Percentiles rank a stretch among this genome's conserved stretches.
Conservation (phyloP, 2,888 invertebrate species). For the Clunio marinus region DNA sequence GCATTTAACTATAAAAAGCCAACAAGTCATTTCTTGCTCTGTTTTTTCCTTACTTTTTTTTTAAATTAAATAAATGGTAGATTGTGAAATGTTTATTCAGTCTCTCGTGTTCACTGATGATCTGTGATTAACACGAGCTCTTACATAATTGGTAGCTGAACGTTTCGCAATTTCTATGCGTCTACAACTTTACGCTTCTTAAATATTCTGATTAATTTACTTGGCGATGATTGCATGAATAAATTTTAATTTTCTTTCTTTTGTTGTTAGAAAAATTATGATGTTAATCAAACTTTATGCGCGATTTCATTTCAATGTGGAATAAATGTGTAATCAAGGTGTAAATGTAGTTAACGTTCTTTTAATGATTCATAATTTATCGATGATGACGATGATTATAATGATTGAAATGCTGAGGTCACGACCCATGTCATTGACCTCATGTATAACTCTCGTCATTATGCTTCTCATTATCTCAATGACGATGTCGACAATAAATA, state of each 20-base stretch:
- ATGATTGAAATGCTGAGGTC: conserved; percentile 28
- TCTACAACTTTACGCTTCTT: not conserved
- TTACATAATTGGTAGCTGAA: conserved; percentile 24
- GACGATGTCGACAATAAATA: not conserved
- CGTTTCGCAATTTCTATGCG: conserved; percentile 6
- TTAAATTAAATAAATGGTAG: too few relatives aligned
- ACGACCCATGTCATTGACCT: conserved; percentile 22
- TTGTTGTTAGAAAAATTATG: not conserved
- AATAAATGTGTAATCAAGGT: too few relatives aligned
- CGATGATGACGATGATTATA: too few relatives aligned
- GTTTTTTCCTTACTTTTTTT: not conserved
- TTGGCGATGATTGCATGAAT: conserved; percentile 7
- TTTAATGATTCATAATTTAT: too few relatives aligned
- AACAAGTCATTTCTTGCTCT: too few relatives aligned
- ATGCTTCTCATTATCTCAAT: not conserved
- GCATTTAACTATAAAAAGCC: not conserved
- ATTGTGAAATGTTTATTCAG: not conserved
- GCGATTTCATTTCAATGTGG: too few relatives aligned
- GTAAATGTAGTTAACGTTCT: too few relatives aligned
- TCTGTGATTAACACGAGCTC: conserved; percentile 32
- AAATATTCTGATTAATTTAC: conserved; percentile 26
- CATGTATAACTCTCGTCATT: not conserved
- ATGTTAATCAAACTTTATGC: conserved; percentile 31
- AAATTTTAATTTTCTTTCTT: not conserved
- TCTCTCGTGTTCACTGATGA: conserved; percentile 19